Percentiles rank a stretch among this genome's conserved stretches.
phyloP scores from a whole-genome alignment of 2,113 vertebrate species.

The Pionites leucogaster region DNA sequence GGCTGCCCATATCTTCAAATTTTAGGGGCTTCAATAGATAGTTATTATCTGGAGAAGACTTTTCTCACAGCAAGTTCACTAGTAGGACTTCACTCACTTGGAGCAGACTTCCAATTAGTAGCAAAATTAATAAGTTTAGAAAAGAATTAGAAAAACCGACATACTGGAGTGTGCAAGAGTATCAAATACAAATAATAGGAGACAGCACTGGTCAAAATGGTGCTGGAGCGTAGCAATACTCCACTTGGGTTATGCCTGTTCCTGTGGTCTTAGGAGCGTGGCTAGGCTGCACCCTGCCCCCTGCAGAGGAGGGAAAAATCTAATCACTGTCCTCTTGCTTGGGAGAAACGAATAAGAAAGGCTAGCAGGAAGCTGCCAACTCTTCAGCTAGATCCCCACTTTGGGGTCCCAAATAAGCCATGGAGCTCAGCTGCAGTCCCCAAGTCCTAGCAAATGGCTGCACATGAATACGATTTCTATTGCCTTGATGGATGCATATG shows the following conservation, averaged over 20 bases:
- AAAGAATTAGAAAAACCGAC: not conserved
- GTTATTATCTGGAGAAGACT: not conserved
- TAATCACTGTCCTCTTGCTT: not conserved
- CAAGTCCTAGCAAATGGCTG: not conserved
- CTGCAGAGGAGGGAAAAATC: not conserved
- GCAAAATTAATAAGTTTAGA: not conserved
- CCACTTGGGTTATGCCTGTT: not conserved
- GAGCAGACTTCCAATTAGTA: not conserved
- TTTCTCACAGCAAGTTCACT: not conserved
- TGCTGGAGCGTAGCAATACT: not conserved
- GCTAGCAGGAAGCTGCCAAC: not conserved
- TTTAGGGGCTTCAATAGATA: not conserved
- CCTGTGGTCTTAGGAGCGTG: accelerated
- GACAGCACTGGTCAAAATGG: not conserved
- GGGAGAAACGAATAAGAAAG: not conserved
- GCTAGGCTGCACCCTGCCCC: not conserved
- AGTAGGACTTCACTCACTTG: not conserved
- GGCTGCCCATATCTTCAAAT: not conserved
- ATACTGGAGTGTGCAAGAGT: not conserved
- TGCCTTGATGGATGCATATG: not conserved
- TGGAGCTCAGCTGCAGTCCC: not conserved
- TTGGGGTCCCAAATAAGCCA: not conserved
- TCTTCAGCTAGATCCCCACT: accelerated
- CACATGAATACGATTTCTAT: not conserved
- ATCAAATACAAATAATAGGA: not conserved